Percentiles rank a stretch among this genome's conserved stretches.
These are phyloP conservation scores for Brachyptera risi DNA, from an alignment of 2,888 invertebrate genomes.

Conservation along the genomic window DNA sequence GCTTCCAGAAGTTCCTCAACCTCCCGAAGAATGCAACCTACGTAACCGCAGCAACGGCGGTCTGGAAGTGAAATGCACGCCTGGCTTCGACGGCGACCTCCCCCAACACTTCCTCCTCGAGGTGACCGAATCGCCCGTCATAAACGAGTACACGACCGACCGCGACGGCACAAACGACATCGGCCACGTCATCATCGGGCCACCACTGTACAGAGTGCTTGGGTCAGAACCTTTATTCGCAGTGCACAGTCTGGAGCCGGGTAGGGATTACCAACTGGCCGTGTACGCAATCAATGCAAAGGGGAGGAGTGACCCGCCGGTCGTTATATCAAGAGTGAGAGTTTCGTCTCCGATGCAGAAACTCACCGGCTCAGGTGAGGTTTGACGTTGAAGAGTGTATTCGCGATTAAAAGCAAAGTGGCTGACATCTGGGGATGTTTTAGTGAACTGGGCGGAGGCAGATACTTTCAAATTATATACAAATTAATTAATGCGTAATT, in stretches of 20 bases:
- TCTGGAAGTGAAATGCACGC: constrained; percentile 66
- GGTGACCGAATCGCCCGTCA: constrained; percentile 47
- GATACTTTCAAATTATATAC: too few species aligned
- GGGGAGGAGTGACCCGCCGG: constrained; percentile 71
- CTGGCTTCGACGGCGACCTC: constrained; percentile 77
- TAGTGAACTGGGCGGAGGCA: too few species aligned
- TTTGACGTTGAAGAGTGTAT: not conserved
- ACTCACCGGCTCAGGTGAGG: constrained; percentile 31
- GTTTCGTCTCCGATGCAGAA: constrained; percentile 41
- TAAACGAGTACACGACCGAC: constrained; percentile 3
- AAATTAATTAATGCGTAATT: too few species aligned
- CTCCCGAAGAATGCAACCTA: constrained; percentile 69
- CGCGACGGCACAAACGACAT: constrained; percentile 14
- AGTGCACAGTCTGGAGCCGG: constrained; percentile 69
- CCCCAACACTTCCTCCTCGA: constrained; percentile 79
- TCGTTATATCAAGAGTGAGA: constrained; percentile 62
- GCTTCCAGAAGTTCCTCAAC: constrained; percentile 66
- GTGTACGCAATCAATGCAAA: constrained; percentile 80
- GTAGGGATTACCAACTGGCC: constrained; percentile 70
- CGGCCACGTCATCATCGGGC: constrained; percentile 11
- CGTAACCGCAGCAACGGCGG: constrained; percentile 59
- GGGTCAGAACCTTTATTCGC: constrained; percentile 58
- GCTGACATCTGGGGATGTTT: too few species aligned
- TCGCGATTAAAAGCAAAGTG: too few species aligned
- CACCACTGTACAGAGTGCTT: constrained; percentile 20